Evolutionary conservation across 2,797 vertebrate genomes (phyloP).

Genomic region (Salarias fasciatus): DNA sequence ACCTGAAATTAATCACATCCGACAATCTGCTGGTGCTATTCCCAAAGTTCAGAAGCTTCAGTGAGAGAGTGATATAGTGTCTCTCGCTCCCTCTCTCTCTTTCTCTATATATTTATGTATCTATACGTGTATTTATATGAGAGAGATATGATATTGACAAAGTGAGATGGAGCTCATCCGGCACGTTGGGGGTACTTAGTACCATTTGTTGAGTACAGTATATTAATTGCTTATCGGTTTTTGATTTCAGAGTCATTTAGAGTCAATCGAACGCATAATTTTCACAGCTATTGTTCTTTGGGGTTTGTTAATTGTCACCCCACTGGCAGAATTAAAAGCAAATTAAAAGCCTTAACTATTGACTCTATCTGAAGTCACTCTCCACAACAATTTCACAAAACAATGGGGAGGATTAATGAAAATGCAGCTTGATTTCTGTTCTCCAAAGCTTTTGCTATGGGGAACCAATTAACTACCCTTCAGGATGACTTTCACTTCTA

Average conservation of each 20-base stretch:
- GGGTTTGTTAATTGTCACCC: constrained; percentile 83
- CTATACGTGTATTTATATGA: neutral
- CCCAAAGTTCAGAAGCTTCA: constrained; percentile 72
- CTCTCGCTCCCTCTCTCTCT: no score
- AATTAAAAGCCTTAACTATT: constrained; percentile 87
- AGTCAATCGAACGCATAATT: constrained; percentile 80
- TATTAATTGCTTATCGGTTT: constrained; percentile 82
- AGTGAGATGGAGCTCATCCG: constrained; percentile 49
- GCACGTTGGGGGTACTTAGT: constrained; percentile 68
- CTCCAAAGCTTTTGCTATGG: constrained; percentile 84
- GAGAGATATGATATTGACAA: neutral
- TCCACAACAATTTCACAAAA: constrained; percentile 86
- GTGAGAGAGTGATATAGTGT: constrained; percentile 31
- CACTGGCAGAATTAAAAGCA: constrained; percentile 85
- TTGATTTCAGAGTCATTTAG: constrained; percentile 81
- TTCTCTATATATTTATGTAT: neutral
- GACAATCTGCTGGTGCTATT: constrained; percentile 72
- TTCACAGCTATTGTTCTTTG: constrained; percentile 81
- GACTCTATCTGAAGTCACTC: constrained; percentile 87
- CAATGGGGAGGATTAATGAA: constrained; percentile 87
- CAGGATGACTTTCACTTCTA: constrained; percentile 90
- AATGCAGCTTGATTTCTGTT: constrained; percentile 86
- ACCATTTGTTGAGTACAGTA: constrained; percentile 72
- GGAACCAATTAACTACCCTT: constrained; percentile 91
- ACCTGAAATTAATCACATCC: constrained; percentile 79